Percentiles rank a stretch among this genome's conserved stretches.
These are phyloP conservation scores for Urophycis tenuis DNA, from an alignment of 2,797 vertebrate species.

Conservation along the genomic window DNA sequence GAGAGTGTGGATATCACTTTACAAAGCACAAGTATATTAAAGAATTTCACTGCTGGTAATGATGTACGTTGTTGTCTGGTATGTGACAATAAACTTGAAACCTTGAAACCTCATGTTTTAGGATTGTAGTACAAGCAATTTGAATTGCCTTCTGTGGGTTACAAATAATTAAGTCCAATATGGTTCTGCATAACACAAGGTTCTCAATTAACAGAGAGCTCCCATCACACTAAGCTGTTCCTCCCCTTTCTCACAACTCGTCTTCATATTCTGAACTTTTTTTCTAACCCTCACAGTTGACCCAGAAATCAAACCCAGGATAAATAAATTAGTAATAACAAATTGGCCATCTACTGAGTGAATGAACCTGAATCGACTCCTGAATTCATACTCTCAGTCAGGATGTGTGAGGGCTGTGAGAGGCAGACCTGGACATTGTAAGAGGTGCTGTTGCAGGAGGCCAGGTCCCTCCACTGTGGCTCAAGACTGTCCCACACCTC, in stretches of 20 bases:
- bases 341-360: not conserved
- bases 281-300: too few species aligned
- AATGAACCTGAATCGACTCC: not conserved
- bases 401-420: not conserved
- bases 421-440: slow-evolving; percentile 71
- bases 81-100: too few species aligned
- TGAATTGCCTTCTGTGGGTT: too few species aligned
- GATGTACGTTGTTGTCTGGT: too few species aligned
- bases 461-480: slow-evolving; percentile 80
- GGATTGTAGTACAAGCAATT: too few species aligned
- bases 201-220: not conserved
- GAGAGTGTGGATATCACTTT: too few species aligned
- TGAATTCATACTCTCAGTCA: not conserved
- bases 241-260: too few species aligned
- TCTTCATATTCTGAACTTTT: too few species aligned
- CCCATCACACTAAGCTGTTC: not conserved
- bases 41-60: too few species aligned
- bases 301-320: not conserved
- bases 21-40: too few species aligned
- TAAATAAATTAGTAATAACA: not conserved
- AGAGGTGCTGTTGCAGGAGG: slow-evolving; percentile 93
- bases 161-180: too few species aligned
- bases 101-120: too few species aligned
- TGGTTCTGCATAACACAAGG: not conserved
- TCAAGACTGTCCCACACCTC: slow-evolving; percentile 87